Percentiles rank a stretch among this genome's conserved stretches.
Conservation (phyloP, 2,888 invertebrate genomes). For the Oscheius sp. region DNA sequence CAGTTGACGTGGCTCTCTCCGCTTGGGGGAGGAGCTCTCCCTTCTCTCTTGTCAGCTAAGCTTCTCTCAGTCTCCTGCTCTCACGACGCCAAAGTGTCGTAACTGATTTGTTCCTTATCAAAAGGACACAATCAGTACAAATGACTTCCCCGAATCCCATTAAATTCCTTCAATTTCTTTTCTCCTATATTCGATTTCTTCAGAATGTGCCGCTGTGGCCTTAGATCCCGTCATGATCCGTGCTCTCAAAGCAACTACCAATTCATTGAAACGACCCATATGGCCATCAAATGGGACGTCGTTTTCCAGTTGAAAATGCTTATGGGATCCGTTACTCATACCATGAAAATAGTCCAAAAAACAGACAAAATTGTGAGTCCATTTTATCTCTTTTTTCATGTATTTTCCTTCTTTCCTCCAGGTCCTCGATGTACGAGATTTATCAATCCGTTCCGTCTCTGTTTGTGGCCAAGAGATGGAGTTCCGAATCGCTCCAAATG, state of each 20-base stretch:
- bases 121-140: not conserved
- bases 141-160: not conserved
- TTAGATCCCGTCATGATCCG: conserved; percentile 36
- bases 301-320: conserved; percentile 59
- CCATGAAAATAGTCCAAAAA: conserved; percentile 49
- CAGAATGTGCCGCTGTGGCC: conserved; percentile 30
- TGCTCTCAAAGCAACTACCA: conserved; percentile 49
- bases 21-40: not conserved
- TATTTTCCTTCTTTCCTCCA: conserved; percentile 40
- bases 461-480: conserved; percentile 51
- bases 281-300: conserved; percentile 65
- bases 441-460: conserved; percentile 56
- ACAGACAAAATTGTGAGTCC: conserved; percentile 59
- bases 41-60: no score
- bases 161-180: no score
- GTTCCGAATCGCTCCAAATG: conserved; percentile 54
- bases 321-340: conserved; percentile 56
- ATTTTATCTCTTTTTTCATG: not conserved
- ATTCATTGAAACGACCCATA: conserved; percentile 61
- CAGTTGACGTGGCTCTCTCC: not conserved
- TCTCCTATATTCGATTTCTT: not conserved
- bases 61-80: not conserved
- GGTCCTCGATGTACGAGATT: conserved; percentile 62
- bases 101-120: not conserved
- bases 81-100: not conserved